A percentile compares a stretch with the other conserved stretches of the same genome.
Conservation (phyloP, 2,113 vertebrate species). For the Puffinus mauretanicus region DNA sequence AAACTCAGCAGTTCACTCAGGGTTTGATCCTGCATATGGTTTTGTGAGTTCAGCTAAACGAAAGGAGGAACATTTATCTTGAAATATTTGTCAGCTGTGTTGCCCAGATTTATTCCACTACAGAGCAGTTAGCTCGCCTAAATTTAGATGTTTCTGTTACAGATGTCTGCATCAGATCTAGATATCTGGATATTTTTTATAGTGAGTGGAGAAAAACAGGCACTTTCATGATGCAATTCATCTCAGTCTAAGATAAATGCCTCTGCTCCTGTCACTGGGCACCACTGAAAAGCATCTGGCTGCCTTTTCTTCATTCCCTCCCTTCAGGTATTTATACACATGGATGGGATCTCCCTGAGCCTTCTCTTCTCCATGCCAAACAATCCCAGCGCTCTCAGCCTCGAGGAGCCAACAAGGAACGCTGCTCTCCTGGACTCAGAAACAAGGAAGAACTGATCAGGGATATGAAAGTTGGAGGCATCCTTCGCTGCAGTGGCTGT, state of each 20-base stretch:
- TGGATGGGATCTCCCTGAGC: background rate
- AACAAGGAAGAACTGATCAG: background rate
- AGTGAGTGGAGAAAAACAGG: background rate
- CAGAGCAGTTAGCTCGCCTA: background rate
- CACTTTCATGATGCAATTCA: background rate
- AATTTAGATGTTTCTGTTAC: background rate
- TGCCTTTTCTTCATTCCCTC: background rate
- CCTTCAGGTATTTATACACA: background rate
- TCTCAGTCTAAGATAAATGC: background rate
- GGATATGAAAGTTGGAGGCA: background rate
- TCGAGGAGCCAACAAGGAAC: background rate
- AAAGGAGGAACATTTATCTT: background rate
- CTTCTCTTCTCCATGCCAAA: background rate
- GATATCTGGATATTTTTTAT: background rate
- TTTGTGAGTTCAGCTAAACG: background rate
- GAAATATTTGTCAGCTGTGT: background rate
- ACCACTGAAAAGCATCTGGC: background rate
- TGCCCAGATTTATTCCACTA: background rate
- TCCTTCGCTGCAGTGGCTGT: background rate
- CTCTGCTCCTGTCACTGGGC: no score
- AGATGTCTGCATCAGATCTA: background rate
- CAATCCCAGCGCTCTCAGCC: background rate
- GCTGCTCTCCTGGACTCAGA: background rate
- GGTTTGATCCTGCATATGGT: background rate
- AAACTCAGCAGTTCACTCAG: background rate